These are phyloP conservation scores for Melanchra persicariae DNA, from an alignment of 2,888 invertebrate species.

Conservation along the genomic window DNA sequence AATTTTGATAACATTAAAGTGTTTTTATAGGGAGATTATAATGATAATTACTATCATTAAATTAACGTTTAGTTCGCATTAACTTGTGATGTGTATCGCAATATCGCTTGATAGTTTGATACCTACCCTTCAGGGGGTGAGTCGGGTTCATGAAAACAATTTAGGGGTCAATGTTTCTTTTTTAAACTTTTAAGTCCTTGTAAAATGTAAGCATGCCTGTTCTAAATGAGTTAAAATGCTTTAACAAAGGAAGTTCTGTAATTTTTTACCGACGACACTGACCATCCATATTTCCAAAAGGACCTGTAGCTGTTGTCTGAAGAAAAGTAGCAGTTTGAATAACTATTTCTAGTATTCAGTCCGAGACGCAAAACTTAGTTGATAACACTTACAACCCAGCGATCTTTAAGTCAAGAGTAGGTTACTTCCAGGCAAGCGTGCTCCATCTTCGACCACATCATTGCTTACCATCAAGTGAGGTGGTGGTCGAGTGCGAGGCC, in stretches of 20 bases:
- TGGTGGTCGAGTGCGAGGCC: neutral
- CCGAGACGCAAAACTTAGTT: too few relatives aligned
- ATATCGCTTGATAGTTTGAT: conserved; percentile 50
- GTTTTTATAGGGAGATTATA: conserved; percentile 51
- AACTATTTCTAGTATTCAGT: too few relatives aligned
- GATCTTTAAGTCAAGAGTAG: too few relatives aligned
- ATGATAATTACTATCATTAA: conserved; percentile 60
- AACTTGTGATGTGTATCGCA: conserved; percentile 58
- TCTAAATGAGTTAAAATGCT: neutral
- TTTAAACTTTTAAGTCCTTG: neutral
- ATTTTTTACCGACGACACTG: neutral
- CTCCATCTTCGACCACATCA: neutral
- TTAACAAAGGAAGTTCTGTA: neutral
- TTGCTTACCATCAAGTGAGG: neutral
- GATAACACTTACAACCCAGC: too few relatives aligned
- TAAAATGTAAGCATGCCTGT: neutral
- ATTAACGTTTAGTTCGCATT: conserved; percentile 56
- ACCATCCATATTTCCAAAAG: neutral
- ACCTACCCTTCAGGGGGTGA: conserved; percentile 35
- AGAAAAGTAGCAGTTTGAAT: too few relatives aligned
- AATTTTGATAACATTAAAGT: conserved; percentile 24
- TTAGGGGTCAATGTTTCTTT: conserved; percentile 3
- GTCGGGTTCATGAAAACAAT: neutral
- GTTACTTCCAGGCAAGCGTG: neutral
- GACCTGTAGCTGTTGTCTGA: too few relatives aligned